phyloP scores from a whole-genome alignment of 2,797 vertebrate species.

The Myotis vivesi region DNA sequence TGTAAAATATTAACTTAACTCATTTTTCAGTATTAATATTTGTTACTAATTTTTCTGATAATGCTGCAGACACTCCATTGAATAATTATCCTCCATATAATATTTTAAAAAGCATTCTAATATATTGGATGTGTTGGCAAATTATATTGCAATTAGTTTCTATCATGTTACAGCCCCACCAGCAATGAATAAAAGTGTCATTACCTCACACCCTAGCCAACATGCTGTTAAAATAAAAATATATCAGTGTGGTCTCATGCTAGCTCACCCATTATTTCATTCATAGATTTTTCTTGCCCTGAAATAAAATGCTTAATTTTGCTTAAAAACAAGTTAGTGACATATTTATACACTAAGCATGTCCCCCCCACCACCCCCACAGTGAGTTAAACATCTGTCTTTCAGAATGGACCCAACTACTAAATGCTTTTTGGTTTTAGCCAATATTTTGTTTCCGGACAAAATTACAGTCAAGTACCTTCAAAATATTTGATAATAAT shows the following conservation, averaged over 20 bases:
- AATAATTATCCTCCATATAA: not conserved
- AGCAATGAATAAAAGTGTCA: not conserved
- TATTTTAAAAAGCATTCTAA: not conserved
- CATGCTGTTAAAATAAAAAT: not conserved
- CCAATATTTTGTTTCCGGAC: conserved; percentile 45
- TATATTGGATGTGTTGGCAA: not conserved
- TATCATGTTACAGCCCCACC: not conserved
- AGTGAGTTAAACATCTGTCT: conserved; percentile 65
- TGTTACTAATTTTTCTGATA: not conserved
- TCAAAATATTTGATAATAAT: conserved; percentile 65
- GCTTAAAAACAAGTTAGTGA: conserved; percentile 41
- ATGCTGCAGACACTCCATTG: not conserved
- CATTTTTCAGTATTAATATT: not conserved
- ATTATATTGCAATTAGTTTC: not conserved
- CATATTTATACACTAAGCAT: conserved; percentile 39
- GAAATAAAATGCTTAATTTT: conserved; percentile 60
- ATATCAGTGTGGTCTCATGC: not conserved
- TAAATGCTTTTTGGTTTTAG: conserved; percentile 49
- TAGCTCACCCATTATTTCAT: conserved; percentile 11
- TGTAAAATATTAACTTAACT: not conserved
- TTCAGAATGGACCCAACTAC: conserved; percentile 52
- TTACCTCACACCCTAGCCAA: not conserved
- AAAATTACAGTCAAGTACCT: conserved; percentile 33
- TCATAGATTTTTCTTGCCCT: not conserved
- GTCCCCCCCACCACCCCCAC: not conserved